Percentiles rank a stretch among this genome's conserved stretches.
These are phyloP conservation scores for Percopsis omiscomaycus DNA, from an alignment of 2,797 vertebrate species.

Conservation along the genomic window DNA sequence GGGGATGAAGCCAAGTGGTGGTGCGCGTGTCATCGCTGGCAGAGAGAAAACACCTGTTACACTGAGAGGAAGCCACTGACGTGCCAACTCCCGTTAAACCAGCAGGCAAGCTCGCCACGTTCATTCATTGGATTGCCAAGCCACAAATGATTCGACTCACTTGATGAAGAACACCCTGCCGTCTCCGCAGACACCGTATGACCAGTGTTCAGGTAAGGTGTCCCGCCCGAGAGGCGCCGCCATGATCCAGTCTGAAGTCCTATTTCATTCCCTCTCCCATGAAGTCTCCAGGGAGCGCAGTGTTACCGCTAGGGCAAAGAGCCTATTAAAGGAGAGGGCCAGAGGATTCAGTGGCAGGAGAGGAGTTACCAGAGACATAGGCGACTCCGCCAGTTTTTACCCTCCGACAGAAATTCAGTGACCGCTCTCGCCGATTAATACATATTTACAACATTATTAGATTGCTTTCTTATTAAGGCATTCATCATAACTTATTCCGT, in stretches of 20 bases:
- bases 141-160: slow-evolving; percentile 70
- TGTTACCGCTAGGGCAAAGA: slow-evolving; percentile 52
- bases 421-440: background rate
- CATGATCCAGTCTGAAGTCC: slow-evolving; percentile 80
- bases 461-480: too few relatives aligned
- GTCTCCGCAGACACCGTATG: slow-evolving; percentile 88
- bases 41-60: slow-evolving; percentile 77
- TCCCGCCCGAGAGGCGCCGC: slow-evolving; percentile 87
- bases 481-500: too few relatives aligned
- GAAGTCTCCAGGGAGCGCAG: slow-evolving; percentile 58
- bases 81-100: slow-evolving; percentile 42
- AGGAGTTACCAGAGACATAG: background rate
- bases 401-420: slow-evolving; percentile 37
- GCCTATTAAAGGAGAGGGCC: slow-evolving; percentile 58
- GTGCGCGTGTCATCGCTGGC: slow-evolving; percentile 81
- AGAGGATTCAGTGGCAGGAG: slow-evolving; percentile 1
- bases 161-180: slow-evolving; percentile 93
- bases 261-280: slow-evolving; percentile 61
- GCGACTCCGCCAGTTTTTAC: background rate
- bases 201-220: slow-evolving; percentile 87
- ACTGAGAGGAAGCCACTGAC: slow-evolving; percentile 22
- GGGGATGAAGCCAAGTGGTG: slow-evolving; percentile 91
- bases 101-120: slow-evolving; percentile 4
- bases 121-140: slow-evolving; percentile 7
- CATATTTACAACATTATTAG: too few relatives aligned